These are phyloP conservation scores for Trichosurus vulpecula DNA, from an alignment of 2,797 vertebrate species.

Conservation along the genomic window DNA sequence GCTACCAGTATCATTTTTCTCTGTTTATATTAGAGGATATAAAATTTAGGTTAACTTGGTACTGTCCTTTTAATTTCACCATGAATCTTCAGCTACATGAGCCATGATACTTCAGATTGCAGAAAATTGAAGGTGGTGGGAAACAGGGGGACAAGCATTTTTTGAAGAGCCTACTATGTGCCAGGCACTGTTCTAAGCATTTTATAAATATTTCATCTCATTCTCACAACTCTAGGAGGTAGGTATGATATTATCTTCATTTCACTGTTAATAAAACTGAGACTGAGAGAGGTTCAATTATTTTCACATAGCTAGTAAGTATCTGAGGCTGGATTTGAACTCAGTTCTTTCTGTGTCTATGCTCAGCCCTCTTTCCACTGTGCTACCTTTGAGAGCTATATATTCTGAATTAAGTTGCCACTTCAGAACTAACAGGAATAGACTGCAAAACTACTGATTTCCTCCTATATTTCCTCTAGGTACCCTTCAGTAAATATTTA, in stretches of 20 bases:
- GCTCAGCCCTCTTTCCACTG: background rate
- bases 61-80: background rate
- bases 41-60: background rate
- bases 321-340: background rate
- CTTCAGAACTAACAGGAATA: background rate
- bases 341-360: background rate
- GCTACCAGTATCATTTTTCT: background rate
- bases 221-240: background rate
- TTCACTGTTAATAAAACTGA: background rate
- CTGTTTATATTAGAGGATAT: background rate
- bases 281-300: background rate
- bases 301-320: background rate
- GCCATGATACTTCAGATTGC: background rate
- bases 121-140: background rate
- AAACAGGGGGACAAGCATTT: background rate
- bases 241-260: background rate
- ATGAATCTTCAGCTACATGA: background rate
- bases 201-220: background rate
- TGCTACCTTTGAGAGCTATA: background rate
- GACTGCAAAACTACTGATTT: background rate
- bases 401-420: background rate
- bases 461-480: background rate
- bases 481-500: background rate
- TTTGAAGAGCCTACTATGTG: background rate
- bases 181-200: background rate